Percentiles rank a stretch among this genome's conserved stretches.
These are phyloP conservation scores for Clamator glandarius DNA, from an alignment of 2,797 vertebrate genomes.

Conservation along the genomic window DNA sequence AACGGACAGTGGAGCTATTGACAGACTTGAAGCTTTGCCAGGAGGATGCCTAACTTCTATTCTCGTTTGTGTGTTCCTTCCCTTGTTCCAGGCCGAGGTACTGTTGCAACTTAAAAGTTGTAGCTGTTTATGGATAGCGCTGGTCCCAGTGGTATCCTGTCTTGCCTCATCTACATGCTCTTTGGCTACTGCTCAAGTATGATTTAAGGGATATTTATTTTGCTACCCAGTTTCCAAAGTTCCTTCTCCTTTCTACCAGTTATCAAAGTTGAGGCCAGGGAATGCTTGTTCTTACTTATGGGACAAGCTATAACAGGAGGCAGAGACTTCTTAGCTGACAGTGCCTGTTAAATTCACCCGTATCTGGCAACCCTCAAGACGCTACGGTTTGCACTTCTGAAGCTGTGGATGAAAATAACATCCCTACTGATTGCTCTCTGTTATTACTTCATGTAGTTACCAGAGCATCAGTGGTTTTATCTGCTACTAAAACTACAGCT, in stretches of 20 bases:
- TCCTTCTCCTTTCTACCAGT: background rate
- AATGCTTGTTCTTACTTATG: background rate
- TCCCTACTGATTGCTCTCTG: background rate
- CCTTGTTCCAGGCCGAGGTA: background rate
- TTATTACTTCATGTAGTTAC: background rate
- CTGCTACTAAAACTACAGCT: background rate
- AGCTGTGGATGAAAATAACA: background rate
- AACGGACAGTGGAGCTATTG: background rate
- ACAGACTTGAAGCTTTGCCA: background rate
- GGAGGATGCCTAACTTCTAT: background rate
- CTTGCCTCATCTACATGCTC: fast-evolving
- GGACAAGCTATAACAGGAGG: background rate
- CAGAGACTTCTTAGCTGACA: background rate
- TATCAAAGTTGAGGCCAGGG: background rate
- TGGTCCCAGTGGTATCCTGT: background rate
- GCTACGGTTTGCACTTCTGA: background rate
- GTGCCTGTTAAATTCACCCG: background rate
- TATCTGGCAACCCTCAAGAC: background rate
- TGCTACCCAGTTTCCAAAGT: background rate
- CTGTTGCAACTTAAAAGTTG: background rate
- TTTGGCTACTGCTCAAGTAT: background rate
- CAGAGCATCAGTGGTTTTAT: background rate
- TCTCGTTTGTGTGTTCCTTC: background rate
- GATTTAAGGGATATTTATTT: background rate
- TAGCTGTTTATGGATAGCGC: background rate